Evolutionary conservation across 23 tunicate genomes (phyloP), one percentile per base, ranked within the genome.

Genomic region (Clavelina lepadiformis): DNA sequence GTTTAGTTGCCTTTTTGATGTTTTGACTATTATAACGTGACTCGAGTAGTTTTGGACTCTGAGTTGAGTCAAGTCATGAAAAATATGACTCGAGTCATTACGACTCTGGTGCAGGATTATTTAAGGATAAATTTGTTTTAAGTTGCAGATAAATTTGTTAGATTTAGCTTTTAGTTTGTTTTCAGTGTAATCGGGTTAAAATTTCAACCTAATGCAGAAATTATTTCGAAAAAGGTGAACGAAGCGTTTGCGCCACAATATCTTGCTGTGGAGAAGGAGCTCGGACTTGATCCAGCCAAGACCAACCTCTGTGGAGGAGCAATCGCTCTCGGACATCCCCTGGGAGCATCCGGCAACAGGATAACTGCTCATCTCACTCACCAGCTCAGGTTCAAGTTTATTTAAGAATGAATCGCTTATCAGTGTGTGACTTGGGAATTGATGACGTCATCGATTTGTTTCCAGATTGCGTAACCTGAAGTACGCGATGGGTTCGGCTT

Each of bases 291-390:
- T 50, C 83, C 80, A 18, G 83, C 46, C 29, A 81, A 62, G 33
- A 94, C 95, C 19, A 94, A 94, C 51, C 45, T 94, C n/a, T 76
- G 94, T 65, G 99, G 99, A 33, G 99, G 99, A 8, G 99, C 99
- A 15, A 94, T 94, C 34, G 99, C 99, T 56, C 62, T 94, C 5
- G 99, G 99, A 19, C 99, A 94, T 86, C 99, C 99, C 38, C 96
- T 94, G 13, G 99, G 92, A 8, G 99, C 99, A 26, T 86, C 95
- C 30, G 99, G 99, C 28, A 82, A 95, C 61, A 88, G 99, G 63
- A 94, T 94, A 6, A 94, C 99, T 11, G 99, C 95, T 46, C 99
- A 94, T 80, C 71, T 94, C 31, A 79, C 88, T 31, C 96, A 94
- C 49, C 91, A 82, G 47, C 65, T 94, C 31, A 62, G 66, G 89